Conservation (phyloP, 23 tunicate genomes). For the Corella eumyota region DNA sequence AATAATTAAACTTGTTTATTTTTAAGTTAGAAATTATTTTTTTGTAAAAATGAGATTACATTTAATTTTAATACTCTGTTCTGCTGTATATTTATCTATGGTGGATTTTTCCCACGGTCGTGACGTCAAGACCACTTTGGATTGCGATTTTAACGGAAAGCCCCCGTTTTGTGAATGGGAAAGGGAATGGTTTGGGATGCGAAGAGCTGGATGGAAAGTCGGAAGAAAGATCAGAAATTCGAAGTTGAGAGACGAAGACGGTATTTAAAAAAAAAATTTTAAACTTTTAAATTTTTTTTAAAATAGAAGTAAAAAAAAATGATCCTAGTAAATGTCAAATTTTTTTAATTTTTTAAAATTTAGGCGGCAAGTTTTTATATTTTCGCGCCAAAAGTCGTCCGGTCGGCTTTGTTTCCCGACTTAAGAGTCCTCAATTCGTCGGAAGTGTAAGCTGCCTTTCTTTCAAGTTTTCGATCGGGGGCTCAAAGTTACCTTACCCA, state of each 20-base stretch:
- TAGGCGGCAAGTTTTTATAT: slow-evolving; percentile 17
- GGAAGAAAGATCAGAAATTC: slow-evolving; percentile 11
- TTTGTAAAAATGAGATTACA: no score
- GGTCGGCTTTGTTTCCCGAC: slow-evolving; percentile 43
- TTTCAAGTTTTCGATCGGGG: slow-evolving; percentile 21
- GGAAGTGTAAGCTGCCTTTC: slow-evolving; percentile 14
- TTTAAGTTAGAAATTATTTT: no score
- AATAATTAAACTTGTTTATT: no score
- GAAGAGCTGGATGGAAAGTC: slow-evolving; percentile 41
- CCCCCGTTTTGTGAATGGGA: slow-evolving; percentile 40
- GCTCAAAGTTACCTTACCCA: slow-evolving; percentile 23
- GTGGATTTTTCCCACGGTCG: no score
- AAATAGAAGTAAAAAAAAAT: no score
- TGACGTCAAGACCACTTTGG: no score
- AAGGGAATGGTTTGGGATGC: slow-evolving; percentile 51
- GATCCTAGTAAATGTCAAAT: no score
- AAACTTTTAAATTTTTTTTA: no score
- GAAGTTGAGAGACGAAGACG: slow-evolving; percentile 5
- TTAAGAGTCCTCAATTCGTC: slow-evolving; percentile 19
- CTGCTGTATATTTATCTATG: no score
- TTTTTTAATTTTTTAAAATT: background rate
- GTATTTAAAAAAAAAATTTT: background rate
- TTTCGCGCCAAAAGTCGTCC: slow-evolving; percentile 41
- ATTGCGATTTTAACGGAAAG: slow-evolving; percentile 27
- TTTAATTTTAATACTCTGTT: no score